Evolutionary conservation across 2,888 invertebrate species (phyloP), one percentile per base, ranked within the genome.

Genomic region (Mythimna vitellina): DNA sequence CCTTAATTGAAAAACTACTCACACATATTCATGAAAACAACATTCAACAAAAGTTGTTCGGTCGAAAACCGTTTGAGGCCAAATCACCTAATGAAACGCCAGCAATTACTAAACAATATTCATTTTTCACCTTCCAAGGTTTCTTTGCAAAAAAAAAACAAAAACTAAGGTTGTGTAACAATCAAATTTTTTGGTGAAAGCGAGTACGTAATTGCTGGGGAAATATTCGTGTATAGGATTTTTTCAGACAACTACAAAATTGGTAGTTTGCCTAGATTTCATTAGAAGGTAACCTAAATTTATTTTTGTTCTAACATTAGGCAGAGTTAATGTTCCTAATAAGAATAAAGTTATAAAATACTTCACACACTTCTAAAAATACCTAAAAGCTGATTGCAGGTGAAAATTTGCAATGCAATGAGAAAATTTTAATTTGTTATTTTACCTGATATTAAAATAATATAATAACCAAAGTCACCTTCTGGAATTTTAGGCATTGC

Each of bases 41-140:
- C 83, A 80, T 72, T 63, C 46, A 72, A 69, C 76, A 69, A 79
- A 84, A 70, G 46, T 66, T 65, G 35, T 78, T 73, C 68, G 62
- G 25, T 61, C 38, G 29, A 75, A 76, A 73, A 65, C 61, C 71
- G 72, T 79, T 86, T 75, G 64, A 51, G 70, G 75, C 57, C 65
- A 56, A 78, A 76, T 70, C 85, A 80, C 80, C 72, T 73, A 82
- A 76, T 72, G 60, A 77, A 51, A 46, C 51, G 14, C 9, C 42
- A 54, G 77, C 78, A 85, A 86, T 85, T 83, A 86, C 81, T 82
- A 76, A 85, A 77, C 76, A 76, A 84, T 87, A 87, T 75, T 80
- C 70, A 86, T 85, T 86, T 86, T 85, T 86, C 82, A 86, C 82
- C 73, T 58, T 61, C 56, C 85, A 85, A 86, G 86, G 86, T 74